A percentile compares a stretch with the other conserved stretches of the same genome.
phyloP scores from a whole-genome alignment of 2,888 invertebrate genomes.

The Stenchaetothrips biformis region DNA sequence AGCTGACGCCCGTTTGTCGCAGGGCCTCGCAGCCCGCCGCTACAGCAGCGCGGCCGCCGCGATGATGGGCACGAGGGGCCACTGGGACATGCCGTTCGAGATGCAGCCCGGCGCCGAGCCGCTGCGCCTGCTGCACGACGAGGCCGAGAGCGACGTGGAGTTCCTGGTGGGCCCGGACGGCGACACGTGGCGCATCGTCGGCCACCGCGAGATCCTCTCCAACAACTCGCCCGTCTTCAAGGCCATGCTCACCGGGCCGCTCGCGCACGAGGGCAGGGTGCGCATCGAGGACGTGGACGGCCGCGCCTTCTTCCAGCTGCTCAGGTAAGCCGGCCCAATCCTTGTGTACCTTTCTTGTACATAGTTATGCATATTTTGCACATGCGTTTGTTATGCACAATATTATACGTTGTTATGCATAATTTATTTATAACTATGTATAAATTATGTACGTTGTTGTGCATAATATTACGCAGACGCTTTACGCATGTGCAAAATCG shows the following conservation, averaged over 20 bases:
- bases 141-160: constrained; percentile 56
- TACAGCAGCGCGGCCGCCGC: not conserved
- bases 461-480: too few relatives aligned
- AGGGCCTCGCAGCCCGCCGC: too few relatives aligned
- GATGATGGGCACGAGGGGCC: not conserved
- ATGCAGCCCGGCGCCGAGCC: too few relatives aligned
- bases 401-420: too few relatives aligned
- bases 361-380: too few relatives aligned
- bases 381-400: too few relatives aligned
- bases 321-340: too few relatives aligned
- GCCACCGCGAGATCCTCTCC: constrained; percentile 59
- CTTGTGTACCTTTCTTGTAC: too few relatives aligned
- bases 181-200: constrained; percentile 64
- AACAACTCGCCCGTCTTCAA: constrained; percentile 60
- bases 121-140: constrained; percentile 49
- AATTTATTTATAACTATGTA: too few relatives aligned
- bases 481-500: too few relatives aligned
- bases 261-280: constrained; percentile 47
- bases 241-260: constrained; percentile 52
- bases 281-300: constrained; percentile 59
- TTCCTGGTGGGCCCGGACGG: constrained; percentile 61
- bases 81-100: not conserved
- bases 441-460: too few relatives aligned
- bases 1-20: too few relatives aligned
- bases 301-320: constrained; percentile 61